These are phyloP conservation scores for Drosophila pseudotakahashii DNA, from an alignment of 2,888 invertebrate species.

Conservation along the genomic window DNA sequence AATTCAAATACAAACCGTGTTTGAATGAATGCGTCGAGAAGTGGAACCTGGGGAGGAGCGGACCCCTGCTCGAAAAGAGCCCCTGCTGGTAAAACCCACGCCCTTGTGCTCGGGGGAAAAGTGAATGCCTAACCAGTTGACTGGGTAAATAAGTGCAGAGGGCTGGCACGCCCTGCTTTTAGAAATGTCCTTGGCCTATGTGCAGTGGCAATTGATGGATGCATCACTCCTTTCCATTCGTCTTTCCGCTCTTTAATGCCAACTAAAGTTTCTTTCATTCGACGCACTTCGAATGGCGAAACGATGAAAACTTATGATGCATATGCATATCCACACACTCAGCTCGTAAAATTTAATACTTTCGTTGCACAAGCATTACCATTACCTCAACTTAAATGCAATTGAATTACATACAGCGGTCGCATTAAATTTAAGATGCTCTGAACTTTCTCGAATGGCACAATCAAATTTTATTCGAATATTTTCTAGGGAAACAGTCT, in stretches of 20 bases:
- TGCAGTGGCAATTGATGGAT: constrained; percentile 35
- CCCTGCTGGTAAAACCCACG: constrained; percentile 3
- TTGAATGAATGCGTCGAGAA: constrained; percentile 60
- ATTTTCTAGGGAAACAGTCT: background rate
- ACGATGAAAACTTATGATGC: constrained; percentile 36
- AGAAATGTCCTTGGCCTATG: constrained; percentile 46
- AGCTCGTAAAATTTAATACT: constrained; percentile 37
- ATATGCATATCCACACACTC: constrained; percentile 13
- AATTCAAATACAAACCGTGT: constrained; percentile 51
- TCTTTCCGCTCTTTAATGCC: constrained; percentile 16
- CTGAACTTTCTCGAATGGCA: constrained; percentile 6
- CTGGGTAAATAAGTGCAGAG: constrained; percentile 54
- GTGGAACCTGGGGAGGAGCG: constrained; percentile 13
- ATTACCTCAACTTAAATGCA: constrained; percentile 6
- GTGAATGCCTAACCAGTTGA: constrained; percentile 58
- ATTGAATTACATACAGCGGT: constrained; percentile 23
- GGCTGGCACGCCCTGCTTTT: constrained; percentile 23
- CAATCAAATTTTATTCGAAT: constrained; percentile 17
- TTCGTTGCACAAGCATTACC: background rate
- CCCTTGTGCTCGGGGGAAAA: constrained; percentile 26
- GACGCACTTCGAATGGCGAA: constrained; percentile 21
- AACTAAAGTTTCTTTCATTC: constrained; percentile 38
- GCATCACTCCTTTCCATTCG: background rate
- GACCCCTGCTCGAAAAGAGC: constrained; percentile 3
- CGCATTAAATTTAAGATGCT: constrained; percentile 39